Evolutionary conservation across 1,140 invertebrate genomes (phyloP), one percentile per base, ranked within the genome.

Genomic region (Caerostris darwini): DNA sequence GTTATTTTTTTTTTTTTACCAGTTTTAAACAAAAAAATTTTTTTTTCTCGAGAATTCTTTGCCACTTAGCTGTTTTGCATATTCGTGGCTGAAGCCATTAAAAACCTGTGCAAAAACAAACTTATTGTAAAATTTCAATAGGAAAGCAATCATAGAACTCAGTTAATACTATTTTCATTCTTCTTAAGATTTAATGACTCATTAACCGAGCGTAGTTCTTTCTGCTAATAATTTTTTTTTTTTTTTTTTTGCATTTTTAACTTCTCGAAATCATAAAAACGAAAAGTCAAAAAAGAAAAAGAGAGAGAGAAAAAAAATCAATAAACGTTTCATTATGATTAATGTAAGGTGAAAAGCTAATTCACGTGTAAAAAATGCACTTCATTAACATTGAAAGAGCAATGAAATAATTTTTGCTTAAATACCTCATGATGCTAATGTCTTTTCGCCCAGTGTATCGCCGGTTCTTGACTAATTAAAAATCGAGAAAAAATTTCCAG

Each of bases 341-440:
- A 93, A 69, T 83, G 59, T 92, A 61, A 92, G n/a, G 34, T 64
- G 81, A 8, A 77, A 56, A 82, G 19, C 58, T 19, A 83, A 85
- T 54, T 19, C 61, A 71, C 50, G 19, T n/a, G 57, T 69, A 88
- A 87, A 86, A 87, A 88, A 94, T 69, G 59, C 57, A 81, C 58
- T 94, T 88, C 92, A 94, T 94, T 94, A 94, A 56, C 82, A 92
- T 85, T 82, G 34, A 58, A 69, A 86, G 82, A 92, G 58, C 85
- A 89, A 61, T 82, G 69, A 64, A 54, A 94, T 94, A 88, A 94
- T 94, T 94, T 94, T 94, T 94, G 86, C 86, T 89, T 94, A 94
- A 94, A 94, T 89, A 61, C 92, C 82, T 54, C 69, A 34, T 59
- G 85, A 94, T 94, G 85, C 81, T 94, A 94, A 94, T 94, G 92